Evolutionary conservation across 2,888 invertebrate genomes (phyloP), one percentile per base, ranked within the genome.

Genomic region (Hylaea fasciaria): DNA sequence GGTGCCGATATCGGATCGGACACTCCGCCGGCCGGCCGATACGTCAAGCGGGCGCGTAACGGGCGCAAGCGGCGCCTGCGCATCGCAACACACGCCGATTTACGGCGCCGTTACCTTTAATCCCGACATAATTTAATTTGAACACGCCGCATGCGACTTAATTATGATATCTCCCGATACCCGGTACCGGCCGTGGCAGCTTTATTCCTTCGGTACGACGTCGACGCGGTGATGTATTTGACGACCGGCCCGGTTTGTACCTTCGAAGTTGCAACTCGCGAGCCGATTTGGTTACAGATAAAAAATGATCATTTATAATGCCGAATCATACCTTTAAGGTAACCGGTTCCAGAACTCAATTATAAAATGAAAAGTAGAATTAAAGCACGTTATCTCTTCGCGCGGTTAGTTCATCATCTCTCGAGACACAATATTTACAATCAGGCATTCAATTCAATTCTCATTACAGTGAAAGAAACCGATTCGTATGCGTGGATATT

Each of bases 71-170:
- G 79, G 83, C 83, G 83, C 82, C 81, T 76, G 81, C 77, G 77
- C 79, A 73, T 65, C 74, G 71, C 73, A 63, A 48, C 69, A 63
- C 59, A 46, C 69, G 54, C 71, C 78, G 82, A 86, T 86, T 86
- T 87, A 86, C 81, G 73, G 70, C 79, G 72, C 77, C 78, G 77
- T 86, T 83, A 86, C 82, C 78, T 87, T 87, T 88, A 85, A 88
- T 86, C 85, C 77, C 72, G 80, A 86, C 86, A 87, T 89, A 87
- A 89, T 85, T 87, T 87, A 85, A 87, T 86, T 86, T 83, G 82
- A 87, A 87, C 87, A 88, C 81, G 85, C 78, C 81, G 77, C 71
- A 69, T 67, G 72, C 70, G 81, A 77, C 83, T 86, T 88, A 87
- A 88, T 88, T 87, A 88, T 87, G 85, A 87, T 87, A 87, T 83